Conservation (phyloP, 2,113 vertebrate genomes). For the Promerops cafer region DNA sequence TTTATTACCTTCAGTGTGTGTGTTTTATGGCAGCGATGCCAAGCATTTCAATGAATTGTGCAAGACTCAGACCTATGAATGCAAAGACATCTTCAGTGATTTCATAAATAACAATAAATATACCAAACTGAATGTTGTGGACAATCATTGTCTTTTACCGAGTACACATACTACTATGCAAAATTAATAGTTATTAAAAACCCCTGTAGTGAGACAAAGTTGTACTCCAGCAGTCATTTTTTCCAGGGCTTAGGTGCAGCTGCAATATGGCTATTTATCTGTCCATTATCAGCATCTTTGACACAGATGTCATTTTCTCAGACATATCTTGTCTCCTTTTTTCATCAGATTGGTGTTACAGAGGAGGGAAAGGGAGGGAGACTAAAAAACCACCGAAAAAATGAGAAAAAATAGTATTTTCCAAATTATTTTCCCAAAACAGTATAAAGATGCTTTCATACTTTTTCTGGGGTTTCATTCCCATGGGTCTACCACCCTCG, state of each 20-base stretch:
- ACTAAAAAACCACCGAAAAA: background rate
- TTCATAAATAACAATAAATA: slow-evolving; percentile 5
- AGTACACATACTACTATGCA: background rate
- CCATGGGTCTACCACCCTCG: background rate
- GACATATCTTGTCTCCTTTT: background rate
- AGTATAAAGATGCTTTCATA: background rate
- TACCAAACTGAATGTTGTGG: background rate
- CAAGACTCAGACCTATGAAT: background rate
- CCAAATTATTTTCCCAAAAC: background rate
- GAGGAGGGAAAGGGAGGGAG: background rate
- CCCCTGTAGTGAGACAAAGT: background rate
- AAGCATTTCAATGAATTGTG: slow-evolving; percentile 48
- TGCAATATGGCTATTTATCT: background rate
- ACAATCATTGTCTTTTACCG: background rate
- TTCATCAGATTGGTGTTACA: background rate
- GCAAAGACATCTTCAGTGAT: background rate
- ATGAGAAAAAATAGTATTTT: background rate
- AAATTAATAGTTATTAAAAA: background rate
- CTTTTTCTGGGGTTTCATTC: background rate
- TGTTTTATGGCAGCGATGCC: slow-evolving; percentile 21
- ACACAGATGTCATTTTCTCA: background rate
- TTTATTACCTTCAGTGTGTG: slow-evolving; percentile 38
- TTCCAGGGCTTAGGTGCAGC: background rate
- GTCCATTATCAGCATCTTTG: background rate
- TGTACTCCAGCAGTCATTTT: background rate